phyloP scores from a whole-genome alignment of 2,113 vertebrate genomes.

The Isurus oxyrinchus region DNA sequence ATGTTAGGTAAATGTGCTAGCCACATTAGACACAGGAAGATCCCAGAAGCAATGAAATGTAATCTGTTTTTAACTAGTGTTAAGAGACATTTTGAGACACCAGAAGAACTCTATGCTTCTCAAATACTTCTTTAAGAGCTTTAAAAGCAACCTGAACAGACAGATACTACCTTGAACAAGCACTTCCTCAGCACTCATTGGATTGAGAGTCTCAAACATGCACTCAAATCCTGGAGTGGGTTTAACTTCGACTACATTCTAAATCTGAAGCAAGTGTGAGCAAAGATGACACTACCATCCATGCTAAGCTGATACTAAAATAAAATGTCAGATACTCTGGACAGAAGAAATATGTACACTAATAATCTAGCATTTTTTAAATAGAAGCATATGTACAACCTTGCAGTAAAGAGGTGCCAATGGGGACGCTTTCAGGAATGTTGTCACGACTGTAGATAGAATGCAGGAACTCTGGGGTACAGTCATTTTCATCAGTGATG shows the following conservation, averaged over 20 bases:
- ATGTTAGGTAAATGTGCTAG: not conserved
- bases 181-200: not conserved
- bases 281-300: not conserved
- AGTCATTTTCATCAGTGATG: constrained; percentile 77
- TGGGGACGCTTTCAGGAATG: constrained; percentile 63
- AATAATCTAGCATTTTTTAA: not conserved
- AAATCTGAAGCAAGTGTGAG: not conserved
- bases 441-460: constrained; percentile 79
- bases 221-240: not conserved
- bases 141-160: not conserved
- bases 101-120: not conserved
- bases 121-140: not conserved
- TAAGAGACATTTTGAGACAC: not conserved
- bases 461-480: constrained; percentile 77
- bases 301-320: not conserved
- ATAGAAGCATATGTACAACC: constrained; percentile 50
- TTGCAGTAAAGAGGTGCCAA: constrained; percentile 73
- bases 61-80: not conserved
- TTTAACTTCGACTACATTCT: not conserved
- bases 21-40: not conserved
- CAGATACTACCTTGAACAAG: not conserved
- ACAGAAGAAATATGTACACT: not conserved
- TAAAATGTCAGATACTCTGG: not conserved
- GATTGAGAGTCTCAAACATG: not conserved
- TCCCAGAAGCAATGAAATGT: not conserved